Evolutionary conservation across 2,888 invertebrate species (phyloP).

Genomic region (Biston stratarius): DNA sequence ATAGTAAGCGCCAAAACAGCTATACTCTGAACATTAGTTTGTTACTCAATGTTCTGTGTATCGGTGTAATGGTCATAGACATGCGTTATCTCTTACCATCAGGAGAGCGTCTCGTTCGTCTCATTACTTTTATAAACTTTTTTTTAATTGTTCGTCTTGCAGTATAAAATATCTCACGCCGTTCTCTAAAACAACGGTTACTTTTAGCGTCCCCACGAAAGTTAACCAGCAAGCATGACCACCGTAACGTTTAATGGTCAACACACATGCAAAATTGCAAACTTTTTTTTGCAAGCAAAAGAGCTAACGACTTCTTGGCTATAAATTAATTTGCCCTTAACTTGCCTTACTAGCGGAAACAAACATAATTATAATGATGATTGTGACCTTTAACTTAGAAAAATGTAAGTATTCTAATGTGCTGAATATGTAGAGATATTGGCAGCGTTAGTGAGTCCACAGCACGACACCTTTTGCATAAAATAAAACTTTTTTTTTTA

Average conservation of each 20-base stretch:
- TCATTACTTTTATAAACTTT: too few relatives aligned
- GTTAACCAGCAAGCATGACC: constrained; percentile 55
- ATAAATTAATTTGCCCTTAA: constrained; percentile 66
- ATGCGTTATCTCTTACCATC: too few relatives aligned
- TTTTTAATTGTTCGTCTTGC: neutral
- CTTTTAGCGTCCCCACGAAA: constrained; percentile 59
- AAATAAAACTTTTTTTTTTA: neutral
- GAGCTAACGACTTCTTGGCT: constrained; percentile 60
- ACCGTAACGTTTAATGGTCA: constrained; percentile 61
- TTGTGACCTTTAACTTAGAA: constrained; percentile 54
- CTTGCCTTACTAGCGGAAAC: constrained; percentile 51
- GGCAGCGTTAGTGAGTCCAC: constrained; percentile 32
- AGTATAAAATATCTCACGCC: constrained; percentile 22
- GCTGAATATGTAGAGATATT: constrained; percentile 29
- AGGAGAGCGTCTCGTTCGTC: too few relatives aligned
- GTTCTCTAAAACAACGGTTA: constrained; percentile 55
- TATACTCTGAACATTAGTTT: too few relatives aligned
- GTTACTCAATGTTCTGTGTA: too few relatives aligned
- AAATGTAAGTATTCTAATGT: constrained; percentile 53
- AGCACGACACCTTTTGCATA: constrained; percentile 19
- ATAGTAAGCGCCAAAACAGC: too few relatives aligned
- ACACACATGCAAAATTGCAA: constrained; percentile 57
- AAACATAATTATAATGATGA: constrained; percentile 56
- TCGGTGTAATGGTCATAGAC: too few relatives aligned
- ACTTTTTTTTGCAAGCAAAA: constrained; percentile 55